These are phyloP conservation scores for Rachycentron canadum DNA, from an alignment of 2,797 vertebrate genomes.

Conservation along the genomic window DNA sequence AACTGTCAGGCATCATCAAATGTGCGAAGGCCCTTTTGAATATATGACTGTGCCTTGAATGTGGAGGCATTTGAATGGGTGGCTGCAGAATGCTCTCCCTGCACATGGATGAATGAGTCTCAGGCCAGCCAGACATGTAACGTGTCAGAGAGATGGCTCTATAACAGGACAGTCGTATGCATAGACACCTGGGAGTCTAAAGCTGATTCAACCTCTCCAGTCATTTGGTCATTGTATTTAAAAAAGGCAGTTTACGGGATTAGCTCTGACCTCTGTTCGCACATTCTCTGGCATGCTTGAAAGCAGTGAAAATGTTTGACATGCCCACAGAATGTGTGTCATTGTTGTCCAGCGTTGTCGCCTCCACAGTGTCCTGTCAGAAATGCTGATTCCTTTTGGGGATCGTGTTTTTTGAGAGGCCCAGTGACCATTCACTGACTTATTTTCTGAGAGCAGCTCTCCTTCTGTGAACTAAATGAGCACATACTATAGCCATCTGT, in stretches of 20 bases:
- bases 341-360: slow-evolving; percentile 55
- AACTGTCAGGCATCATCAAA: slow-evolving; percentile 78
- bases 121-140: slow-evolving; percentile 47
- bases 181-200: slow-evolving; percentile 43
- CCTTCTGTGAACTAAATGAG: slow-evolving; percentile 19
- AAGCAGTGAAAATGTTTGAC: slow-evolving; percentile 59
- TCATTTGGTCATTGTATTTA: slow-evolving; percentile 47
- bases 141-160: slow-evolving; percentile 58
- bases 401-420: slow-evolving; percentile 32
- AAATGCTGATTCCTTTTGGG: slow-evolving; percentile 63
- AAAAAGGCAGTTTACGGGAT: slow-evolving; percentile 49
- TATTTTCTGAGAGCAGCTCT: slow-evolving; percentile 17
- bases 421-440: slow-evolving; percentile 37
- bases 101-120: slow-evolving; percentile 66
- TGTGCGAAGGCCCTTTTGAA: slow-evolving; percentile 73
- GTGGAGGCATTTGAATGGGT: slow-evolving; percentile 70
- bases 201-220: slow-evolving; percentile 39
- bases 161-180: slow-evolving; percentile 25
- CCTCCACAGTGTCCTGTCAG: slow-evolving; percentile 40
- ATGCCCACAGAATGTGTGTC: slow-evolving; percentile 58
- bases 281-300: slow-evolving; percentile 32
- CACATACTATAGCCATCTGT: slow-evolving; percentile 14
- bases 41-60: slow-evolving; percentile 72
- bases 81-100: slow-evolving; percentile 44
- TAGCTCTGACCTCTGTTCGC: slow-evolving; percentile 46